Evolutionary conservation across 2,113 vertebrate genomes (phyloP), one percentile per base, ranked within the genome.

Genomic region (Pseudolaguvia tuberculata): DNA sequence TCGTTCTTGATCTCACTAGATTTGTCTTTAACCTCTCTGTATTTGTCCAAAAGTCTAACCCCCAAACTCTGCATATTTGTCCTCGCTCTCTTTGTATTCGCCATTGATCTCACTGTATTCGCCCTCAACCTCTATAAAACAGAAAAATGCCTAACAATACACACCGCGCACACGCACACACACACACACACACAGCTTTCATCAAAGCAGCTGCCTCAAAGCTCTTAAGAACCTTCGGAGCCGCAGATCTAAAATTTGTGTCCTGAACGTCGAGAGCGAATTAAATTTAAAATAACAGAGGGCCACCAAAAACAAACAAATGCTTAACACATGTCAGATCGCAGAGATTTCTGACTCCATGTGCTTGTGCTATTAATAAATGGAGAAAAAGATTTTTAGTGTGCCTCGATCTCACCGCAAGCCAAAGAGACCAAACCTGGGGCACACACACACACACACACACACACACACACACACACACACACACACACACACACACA

Each of bases 261-360:
- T 25, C 13, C n/a, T 70, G 69, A 45, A 50, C 50, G 39, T 42
- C 7, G 35, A 63, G 13, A 55, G 78, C 10, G n/a, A 63, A 59
- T 23, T 9, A 53, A 50, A 80, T 51, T 42, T 27, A 67, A 62
- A 75, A 78, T 27, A 47, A 45, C 7, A 4, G 65, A 62, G 68
- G 76, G 83, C 74, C 75, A 84, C 67, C 73, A 42, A 80, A 83
- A 84, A 86, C 82, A 87, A 87, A 86, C 85, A 84, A 87, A 80
- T 84, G 87, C 52, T 65, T 35, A 78, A 88, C 88, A 90, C 80
- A 87, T 88, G 82, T 80, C 68, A 57, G 50, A 62, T 66, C 21
- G 4, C 42, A 4, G 13, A 23, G 17, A 72, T 67, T 52, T 76
- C 5, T 35, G 74, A 82, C 31, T 73, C 25, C 48, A 65, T 66